Conservation (phyloP, 2,113 vertebrate species). For the Falco punctatus region DNA sequence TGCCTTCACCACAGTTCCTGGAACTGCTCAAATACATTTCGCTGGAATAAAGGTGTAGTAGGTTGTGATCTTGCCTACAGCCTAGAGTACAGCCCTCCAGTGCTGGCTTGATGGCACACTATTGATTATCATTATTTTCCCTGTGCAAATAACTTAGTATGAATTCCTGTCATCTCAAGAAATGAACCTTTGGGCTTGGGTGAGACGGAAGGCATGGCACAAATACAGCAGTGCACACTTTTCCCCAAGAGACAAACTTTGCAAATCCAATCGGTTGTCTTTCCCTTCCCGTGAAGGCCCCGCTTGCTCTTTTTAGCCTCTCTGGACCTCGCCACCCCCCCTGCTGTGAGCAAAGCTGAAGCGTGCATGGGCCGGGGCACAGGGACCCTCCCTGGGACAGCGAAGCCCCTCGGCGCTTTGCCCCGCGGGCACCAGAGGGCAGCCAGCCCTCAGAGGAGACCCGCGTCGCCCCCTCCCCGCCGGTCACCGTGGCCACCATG, state of each 20-base stretch:
- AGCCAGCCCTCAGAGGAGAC: background rate
- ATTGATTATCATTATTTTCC: background rate
- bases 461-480: rapidly evolving
- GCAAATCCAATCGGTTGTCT: background rate
- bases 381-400: too few relatives aligned
- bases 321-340: too few relatives aligned
- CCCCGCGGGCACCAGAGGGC: conserved; percentile 26
- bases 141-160: background rate
- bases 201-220: background rate
- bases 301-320: background rate
- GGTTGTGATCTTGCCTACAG: background rate
- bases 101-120: background rate
- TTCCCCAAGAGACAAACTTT: background rate
- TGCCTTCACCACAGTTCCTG: background rate
- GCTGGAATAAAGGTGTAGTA: background rate
- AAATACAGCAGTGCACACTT: background rate
- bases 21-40: background rate
- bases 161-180: background rate
- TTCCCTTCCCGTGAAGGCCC: background rate
- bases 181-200: background rate
- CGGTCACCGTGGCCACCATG: background rate
- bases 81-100: background rate
- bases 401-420: background rate
- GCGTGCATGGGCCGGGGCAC: background rate
- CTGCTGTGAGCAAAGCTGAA: background rate